phyloP scores from a whole-genome alignment of 2,113 vertebrate species.

The Pangasianodon hypophthalmus region DNA sequence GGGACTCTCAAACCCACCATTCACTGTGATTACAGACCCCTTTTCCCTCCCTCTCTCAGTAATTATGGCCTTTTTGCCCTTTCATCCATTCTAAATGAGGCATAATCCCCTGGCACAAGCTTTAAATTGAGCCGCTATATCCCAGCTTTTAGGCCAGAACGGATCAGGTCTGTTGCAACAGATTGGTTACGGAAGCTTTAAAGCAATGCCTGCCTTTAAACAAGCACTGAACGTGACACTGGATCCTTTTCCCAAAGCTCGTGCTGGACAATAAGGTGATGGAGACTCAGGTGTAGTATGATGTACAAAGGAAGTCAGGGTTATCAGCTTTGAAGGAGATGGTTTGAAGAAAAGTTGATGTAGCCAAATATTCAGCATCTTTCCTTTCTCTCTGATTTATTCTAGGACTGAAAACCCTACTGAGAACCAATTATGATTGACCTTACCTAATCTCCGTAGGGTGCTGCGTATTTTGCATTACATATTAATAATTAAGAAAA shows the following conservation, averaged over 20 bases:
- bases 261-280: not conserved
- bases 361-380: not conserved
- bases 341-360: not conserved
- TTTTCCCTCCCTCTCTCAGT: constrained; percentile 57
- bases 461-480: constrained; percentile 9
- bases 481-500: not conserved
- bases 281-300: not conserved
- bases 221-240: not conserved
- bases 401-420: not conserved
- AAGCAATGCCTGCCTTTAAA: constrained; percentile 10
- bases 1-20: not conserved
- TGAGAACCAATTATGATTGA: constrained; percentile 23
- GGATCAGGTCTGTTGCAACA: constrained; percentile 30
- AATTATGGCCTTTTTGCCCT: constrained; percentile 68
- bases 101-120: constrained; percentile 59
- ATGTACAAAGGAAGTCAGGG: not conserved
- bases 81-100: constrained; percentile 69
- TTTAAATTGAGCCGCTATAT: constrained; percentile 50
- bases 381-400: constrained; percentile 1
- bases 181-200: constrained; percentile 30
- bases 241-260: not conserved
- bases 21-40: constrained; percentile 45
- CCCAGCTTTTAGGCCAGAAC: not conserved
- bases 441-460: constrained; percentile 1
- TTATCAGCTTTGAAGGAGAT: not conserved